Percentiles rank a stretch among this genome's conserved stretches.
Evolutionary conservation across 2,888 invertebrate species (phyloP).

Genomic region (Tigriopus californicus): DNA sequence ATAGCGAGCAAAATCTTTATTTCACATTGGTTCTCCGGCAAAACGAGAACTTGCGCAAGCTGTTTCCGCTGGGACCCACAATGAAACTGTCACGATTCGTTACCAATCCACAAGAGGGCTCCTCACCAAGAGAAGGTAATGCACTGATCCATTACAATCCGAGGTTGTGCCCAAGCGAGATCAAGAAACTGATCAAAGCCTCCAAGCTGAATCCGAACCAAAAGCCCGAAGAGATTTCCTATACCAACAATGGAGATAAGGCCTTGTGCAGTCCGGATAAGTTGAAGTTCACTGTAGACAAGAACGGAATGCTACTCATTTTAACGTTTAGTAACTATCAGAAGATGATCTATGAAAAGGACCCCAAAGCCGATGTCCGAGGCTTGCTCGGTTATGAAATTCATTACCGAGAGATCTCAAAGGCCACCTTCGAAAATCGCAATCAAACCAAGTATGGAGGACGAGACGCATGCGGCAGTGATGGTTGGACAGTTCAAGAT

Average conservation of each 20-base stretch:
- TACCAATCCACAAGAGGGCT: slow-evolving; percentile 23
- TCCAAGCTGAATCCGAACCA: slow-evolving; percentile 30
- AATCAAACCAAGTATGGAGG: slow-evolving; percentile 73
- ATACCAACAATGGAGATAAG: slow-evolving; percentile 72
- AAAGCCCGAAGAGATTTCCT: slow-evolving; percentile 52
- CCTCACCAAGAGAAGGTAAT: slow-evolving; percentile 45
- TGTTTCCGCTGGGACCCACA: slow-evolving; percentile 32
- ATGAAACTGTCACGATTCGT: background rate
- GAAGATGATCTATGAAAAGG: background rate
- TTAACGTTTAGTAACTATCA: slow-evolving; percentile 6
- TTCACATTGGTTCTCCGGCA: slow-evolving; percentile 37
- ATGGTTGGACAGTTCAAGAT: slow-evolving; percentile 29
- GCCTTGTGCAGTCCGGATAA: slow-evolving; percentile 47
- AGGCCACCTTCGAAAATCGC: slow-evolving; percentile 23
- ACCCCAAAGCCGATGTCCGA: slow-evolving; percentile 35
- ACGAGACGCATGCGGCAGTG: slow-evolving; percentile 71
- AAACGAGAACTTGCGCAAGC: slow-evolving; percentile 32
- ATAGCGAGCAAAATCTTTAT: slow-evolving; percentile 28
- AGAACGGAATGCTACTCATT: background rate
- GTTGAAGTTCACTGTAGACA: background rate
- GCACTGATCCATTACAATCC: slow-evolving; percentile 82
- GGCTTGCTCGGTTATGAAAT: slow-evolving; percentile 74
- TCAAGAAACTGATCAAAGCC: slow-evolving; percentile 36
- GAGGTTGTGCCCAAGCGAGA: slow-evolving; percentile 61
- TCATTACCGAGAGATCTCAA: slow-evolving; percentile 55